phyloP scores from a whole-genome alignment of 1,140 invertebrate species.

The Aricia agestis region DNA sequence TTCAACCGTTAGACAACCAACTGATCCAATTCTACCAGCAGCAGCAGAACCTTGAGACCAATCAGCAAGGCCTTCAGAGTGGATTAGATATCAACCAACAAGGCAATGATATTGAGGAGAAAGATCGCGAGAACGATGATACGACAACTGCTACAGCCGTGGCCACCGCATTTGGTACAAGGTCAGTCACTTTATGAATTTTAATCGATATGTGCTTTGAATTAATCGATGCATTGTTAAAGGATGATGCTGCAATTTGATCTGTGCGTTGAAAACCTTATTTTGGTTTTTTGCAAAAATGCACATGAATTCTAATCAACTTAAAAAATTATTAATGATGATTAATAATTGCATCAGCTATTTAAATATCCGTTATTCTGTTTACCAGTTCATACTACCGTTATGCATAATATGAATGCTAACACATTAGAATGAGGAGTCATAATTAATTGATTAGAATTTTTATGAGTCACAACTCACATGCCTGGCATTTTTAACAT shows the following conservation, averaged over 20 bases:
- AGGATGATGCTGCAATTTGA: background rate
- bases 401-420: no score
- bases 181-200: constrained; percentile 44
- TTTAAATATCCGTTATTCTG: no score
- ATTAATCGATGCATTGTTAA: constrained; percentile 24
- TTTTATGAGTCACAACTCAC: no score
- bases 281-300: background rate
- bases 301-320: no score
- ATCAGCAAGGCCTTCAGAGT: constrained; percentile 57
- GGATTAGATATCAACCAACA: constrained; percentile 59
- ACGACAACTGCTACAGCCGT: constrained; percentile 49
- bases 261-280: background rate
- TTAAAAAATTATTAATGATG: no score
- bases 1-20: constrained; percentile 36
- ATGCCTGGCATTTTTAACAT: no score
- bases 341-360: no score
- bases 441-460: no score
- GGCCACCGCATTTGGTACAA: constrained; percentile 62
- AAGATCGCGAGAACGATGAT: constrained; percentile 41
- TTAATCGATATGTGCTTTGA: constrained; percentile 30
- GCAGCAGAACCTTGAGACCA: constrained; percentile 28
- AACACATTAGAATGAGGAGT: no score
- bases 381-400: no score
- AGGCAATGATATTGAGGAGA: constrained; percentile 51
- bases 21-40: constrained; percentile 37